Conservation (phyloP, 2,113 vertebrate species). For the Tetraodon nigroviridis region DNA sequence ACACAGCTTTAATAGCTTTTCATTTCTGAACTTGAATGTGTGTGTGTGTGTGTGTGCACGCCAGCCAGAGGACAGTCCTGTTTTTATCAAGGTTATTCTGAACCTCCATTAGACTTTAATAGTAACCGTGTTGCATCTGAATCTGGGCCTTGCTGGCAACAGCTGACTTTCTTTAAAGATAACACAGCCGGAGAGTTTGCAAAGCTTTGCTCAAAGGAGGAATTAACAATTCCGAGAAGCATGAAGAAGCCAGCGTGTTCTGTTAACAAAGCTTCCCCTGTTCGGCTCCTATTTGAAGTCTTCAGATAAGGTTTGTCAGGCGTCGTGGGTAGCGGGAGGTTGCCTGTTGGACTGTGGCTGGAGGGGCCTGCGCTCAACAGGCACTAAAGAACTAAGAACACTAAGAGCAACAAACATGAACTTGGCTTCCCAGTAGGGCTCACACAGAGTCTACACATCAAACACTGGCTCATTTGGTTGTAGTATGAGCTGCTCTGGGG, state of each 20-base stretch:
- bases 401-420: slow-evolving; percentile 45
- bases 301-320: slow-evolving; percentile 44
- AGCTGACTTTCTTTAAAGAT: slow-evolving; percentile 35
- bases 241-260: slow-evolving; percentile 17
- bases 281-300: slow-evolving; percentile 54
- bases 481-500: neutral
- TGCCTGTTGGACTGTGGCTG: slow-evolving; percentile 47
- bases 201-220: slow-evolving; percentile 40
- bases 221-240: slow-evolving; percentile 49
- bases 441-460: slow-evolving; percentile 48
- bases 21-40: slow-evolving; percentile 11
- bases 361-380: slow-evolving; percentile 44
- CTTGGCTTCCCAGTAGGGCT: slow-evolving; percentile 37
- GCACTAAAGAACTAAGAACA: no score
- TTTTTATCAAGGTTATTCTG: slow-evolving; percentile 56
- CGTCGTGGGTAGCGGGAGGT: slow-evolving; percentile 25
- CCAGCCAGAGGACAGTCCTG: slow-evolving; percentile 26
- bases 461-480: slow-evolving; percentile 41
- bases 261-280: slow-evolving; percentile 39
- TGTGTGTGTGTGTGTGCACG: neutral
- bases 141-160: slow-evolving; percentile 35
- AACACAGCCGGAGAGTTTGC: slow-evolving; percentile 8
- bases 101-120: slow-evolving; percentile 44
- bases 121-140: slow-evolving; percentile 41
- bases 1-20: slow-evolving; percentile 40